Evolutionary conservation across 2,888 invertebrate genomes (phyloP), one percentile per base, ranked within the genome.

Genomic region (Polyommatus iphigenia): DNA sequence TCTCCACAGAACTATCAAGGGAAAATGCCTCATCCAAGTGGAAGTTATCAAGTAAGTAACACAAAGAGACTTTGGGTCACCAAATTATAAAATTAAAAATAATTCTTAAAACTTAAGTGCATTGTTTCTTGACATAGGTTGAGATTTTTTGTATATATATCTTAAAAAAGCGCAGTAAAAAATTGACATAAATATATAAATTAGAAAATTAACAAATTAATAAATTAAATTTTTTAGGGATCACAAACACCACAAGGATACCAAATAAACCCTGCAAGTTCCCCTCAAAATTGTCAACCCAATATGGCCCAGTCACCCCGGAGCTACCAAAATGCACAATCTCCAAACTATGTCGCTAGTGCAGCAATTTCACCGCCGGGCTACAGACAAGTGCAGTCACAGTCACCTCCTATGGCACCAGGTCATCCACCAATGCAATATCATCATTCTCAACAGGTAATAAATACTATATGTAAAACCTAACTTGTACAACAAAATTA

Each of bases 321-420:
- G 85, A 90, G 85, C 91, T 88, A 95, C 86, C 95, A 95, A 83
- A 91, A 94, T 82, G 92, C 95, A 77, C 95, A 95, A 82, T 95
- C 95, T 59, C 95, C 93, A 71, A 92, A 85, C 83, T 94, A 92
- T 81, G 85, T 89, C 29, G 85, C 89, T 59, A 89, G 87, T 83
- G 91, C 95, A 80, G 95, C 94, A 77, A 89, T 95, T 80, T 95
- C 95, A 80, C 95, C 95, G 18, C 94, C 95, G 59, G 94, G 89
- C 76, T 94, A 91, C 83, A 90, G 93, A 85, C 93, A 94, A 85
- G 92, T 94, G 78, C 93, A 90, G 79, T 87, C 92, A 18, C 94
- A 94, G 82, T 92, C 93, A 6, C 94, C 94, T 71, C 93, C 94
- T 8, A 93, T 94, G 90, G 89, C 89, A 78, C 88, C 89, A 82